Base-by-base conservation (phyloP, 2,797 vertebrate genomes). In the Sandelia bainsii region DNA sequence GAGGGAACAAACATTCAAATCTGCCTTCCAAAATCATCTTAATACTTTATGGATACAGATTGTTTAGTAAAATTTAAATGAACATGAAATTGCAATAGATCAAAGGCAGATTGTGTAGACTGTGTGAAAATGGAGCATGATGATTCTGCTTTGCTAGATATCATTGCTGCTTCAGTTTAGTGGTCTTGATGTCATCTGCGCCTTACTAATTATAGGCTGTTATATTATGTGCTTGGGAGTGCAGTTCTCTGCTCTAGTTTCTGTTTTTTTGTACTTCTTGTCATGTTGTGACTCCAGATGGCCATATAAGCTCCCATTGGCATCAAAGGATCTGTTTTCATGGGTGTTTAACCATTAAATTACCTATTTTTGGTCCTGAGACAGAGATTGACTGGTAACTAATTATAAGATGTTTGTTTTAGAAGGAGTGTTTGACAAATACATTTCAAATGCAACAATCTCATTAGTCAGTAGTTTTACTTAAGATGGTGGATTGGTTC, bases 231-330 rank as follows among this genome's bases (percentile, higher is more conserved):
- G 25, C 23, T 62, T 68, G 52, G 29, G 34, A 66, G 49, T 64
- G 50, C 45, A 54, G 60, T 23, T 74, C 19, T 51, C 20, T 50
- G 72, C 50, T 65, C 64, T 62, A 23, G 13, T 75, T 81, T 72
- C 2, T 23, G 40, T 66, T 27, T 66, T 25, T 64, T 51, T 59
- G 13, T 52, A 46, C 42, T 54, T 62, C 64, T 66, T 76, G 56
- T 75, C 70, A 60, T 85, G 54, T 62, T 73, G 81, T 56, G 79
- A 42, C 57, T 81, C 77, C 90, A 91, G 87, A 87, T 91, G 88
- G 84, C 72, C 53, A 68, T 64, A 77, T 69, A 61, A 81, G n/a
- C 68, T 32, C 78, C 72, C 9, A 0, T 51, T 80, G 85, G 70
- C 77, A 86, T 64, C 69, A 73, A 50, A 77, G 12, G 19, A 42